Conservation (phyloP, 2,113 vertebrate species). For the Peromyscus polionotus region DNA sequence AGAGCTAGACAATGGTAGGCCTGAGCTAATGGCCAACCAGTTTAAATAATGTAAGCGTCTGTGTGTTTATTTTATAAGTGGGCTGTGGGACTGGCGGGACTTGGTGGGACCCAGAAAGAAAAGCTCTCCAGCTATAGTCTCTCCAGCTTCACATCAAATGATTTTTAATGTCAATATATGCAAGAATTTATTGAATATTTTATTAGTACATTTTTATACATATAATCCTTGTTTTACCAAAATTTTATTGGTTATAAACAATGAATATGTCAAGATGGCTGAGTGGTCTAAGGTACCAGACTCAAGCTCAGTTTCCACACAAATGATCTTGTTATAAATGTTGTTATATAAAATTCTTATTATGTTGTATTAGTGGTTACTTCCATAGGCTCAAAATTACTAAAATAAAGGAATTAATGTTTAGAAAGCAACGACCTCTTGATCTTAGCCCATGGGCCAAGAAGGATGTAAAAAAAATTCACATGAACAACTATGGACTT, state of each 20-base stretch:
- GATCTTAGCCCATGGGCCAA: not conserved
- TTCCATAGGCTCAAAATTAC: constrained; percentile 25
- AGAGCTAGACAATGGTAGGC: too few species aligned
- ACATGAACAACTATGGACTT: constrained; percentile 38
- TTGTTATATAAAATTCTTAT: not conserved
- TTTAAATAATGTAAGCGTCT: too few species aligned
- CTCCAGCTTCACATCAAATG: not conserved
- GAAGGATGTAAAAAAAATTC: not conserved
- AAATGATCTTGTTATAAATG: constrained; percentile 26
- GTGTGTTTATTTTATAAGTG: too few species aligned
- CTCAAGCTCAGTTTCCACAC: not conserved
- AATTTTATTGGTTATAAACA: constrained; percentile 43
- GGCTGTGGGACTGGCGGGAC: too few species aligned
- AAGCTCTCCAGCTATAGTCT: too few species aligned
- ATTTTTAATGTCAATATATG: not conserved
- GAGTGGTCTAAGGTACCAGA: not conserved
- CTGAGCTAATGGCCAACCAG: too few species aligned
- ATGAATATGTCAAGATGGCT: not conserved
- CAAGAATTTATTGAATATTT: constrained; percentile 19
- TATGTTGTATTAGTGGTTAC: constrained; percentile 7
- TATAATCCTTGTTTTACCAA: not conserved
- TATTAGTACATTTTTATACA: not conserved
- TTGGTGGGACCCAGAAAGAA: too few species aligned
- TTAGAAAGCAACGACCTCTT: constrained; percentile 30
- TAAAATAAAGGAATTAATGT: constrained; percentile 33